Evolutionary conservation across 1,140 invertebrate genomes (phyloP).

Genomic region (Drosophila lacertosa): DNA sequence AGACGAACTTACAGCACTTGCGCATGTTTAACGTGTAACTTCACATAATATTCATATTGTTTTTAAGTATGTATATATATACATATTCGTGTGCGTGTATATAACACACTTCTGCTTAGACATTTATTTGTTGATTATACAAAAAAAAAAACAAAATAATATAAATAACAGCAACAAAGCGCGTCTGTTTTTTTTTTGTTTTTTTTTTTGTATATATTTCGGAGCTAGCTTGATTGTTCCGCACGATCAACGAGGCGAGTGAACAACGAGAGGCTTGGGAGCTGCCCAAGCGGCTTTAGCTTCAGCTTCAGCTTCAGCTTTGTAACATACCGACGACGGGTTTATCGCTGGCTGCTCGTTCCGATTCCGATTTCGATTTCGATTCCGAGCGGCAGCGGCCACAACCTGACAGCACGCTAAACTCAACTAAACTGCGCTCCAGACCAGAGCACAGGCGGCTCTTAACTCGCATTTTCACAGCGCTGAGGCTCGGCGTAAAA

Average conservation of each 20-base stretch:
- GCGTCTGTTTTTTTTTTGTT: constrained; percentile 41
- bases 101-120: constrained; percentile 50
- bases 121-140: constrained; percentile 49
- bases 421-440: constrained; percentile 73
- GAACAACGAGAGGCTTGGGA: constrained; percentile 37
- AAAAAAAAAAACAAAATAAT: constrained; percentile 45
- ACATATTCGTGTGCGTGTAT: constrained; percentile 24
- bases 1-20: constrained; percentile 12
- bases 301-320: constrained; percentile 26
- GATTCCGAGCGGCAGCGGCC: constrained; percentile 22
- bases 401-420: constrained; percentile 64
- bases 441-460: constrained; percentile 49
- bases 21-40: background rate
- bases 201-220: constrained; percentile 27
- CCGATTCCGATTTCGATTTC: constrained; percentile 36
- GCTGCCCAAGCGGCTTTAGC: constrained; percentile 43
- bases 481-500: constrained; percentile 12
- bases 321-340: constrained; percentile 56
- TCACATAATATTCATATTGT: constrained; percentile 18
- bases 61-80: constrained; percentile 6
- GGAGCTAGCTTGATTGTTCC: constrained; percentile 47
- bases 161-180: constrained; percentile 37
- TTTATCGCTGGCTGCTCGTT: constrained; percentile 36
- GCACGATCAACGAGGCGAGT: constrained; percentile 46
- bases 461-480: constrained; percentile 64